phyloP scores from a whole-genome alignment of 2,888 invertebrate genomes.

The Choristoneura rosaceana region DNA sequence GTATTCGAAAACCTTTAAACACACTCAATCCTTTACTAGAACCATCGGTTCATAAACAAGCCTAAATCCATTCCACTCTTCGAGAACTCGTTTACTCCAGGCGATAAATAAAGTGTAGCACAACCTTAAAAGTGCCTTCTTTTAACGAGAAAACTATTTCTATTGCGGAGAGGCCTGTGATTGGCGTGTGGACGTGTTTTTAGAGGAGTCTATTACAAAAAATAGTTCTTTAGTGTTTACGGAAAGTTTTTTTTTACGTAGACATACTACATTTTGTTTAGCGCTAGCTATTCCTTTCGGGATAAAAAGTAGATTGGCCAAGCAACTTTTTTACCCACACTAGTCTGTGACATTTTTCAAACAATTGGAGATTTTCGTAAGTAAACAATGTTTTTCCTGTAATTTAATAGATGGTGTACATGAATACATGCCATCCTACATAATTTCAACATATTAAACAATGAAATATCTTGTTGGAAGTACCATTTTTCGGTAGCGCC shows the following conservation, averaged over 20 bases:
- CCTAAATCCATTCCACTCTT: background rate
- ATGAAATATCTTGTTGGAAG: too few relatives aligned
- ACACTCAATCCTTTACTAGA: background rate
- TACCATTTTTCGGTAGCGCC: too few relatives aligned
- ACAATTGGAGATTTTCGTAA: too few relatives aligned
- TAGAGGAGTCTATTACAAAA: constrained; percentile 1
- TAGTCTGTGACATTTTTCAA: too few relatives aligned
- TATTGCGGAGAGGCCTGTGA: constrained; percentile 30
- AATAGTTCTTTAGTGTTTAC: background rate
- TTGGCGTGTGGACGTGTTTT: constrained; percentile 26
- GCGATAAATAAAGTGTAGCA: constrained; percentile 13
- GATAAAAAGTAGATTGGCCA: too few relatives aligned
- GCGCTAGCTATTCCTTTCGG: too few relatives aligned
- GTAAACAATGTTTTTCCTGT: too few relatives aligned
- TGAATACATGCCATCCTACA: too few relatives aligned
- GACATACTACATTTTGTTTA: background rate
- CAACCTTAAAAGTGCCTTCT: constrained; percentile 28
- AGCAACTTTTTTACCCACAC: too few relatives aligned
- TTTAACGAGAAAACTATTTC: constrained; percentile 40
- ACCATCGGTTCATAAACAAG: background rate
- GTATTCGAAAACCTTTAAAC: too few relatives aligned
- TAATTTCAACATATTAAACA: too few relatives aligned
- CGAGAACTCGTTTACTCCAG: background rate
- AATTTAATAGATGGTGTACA: too few relatives aligned
- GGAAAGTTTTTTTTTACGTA: background rate